phyloP scores from a whole-genome alignment of 1,140 invertebrate species.

The Diploscapter pachys region DNA sequence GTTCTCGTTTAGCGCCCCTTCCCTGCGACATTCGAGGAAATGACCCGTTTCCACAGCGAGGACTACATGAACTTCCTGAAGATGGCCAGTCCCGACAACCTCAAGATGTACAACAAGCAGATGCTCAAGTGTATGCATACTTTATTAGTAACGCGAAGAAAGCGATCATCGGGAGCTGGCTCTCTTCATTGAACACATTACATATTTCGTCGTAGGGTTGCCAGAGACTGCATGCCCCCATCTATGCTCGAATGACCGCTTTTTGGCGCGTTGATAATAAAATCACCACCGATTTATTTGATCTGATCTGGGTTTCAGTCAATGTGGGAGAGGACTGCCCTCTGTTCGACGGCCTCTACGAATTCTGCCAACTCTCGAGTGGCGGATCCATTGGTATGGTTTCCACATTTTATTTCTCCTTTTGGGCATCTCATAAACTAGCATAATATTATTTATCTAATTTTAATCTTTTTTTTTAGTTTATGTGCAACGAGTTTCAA shows the following conservation, averaged over 20 bases:
- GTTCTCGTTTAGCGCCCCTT: constrained; percentile 76
- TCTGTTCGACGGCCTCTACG: constrained; percentile 91
- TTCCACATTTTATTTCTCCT: background rate
- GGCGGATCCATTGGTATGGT: constrained; percentile 82
- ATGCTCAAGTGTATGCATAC: constrained; percentile 88
- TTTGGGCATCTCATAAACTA: background rate
- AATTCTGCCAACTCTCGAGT: constrained; percentile 94
- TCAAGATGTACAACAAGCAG: constrained; percentile 98
- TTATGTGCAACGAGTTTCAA: constrained; percentile 1
- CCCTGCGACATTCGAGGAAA: constrained; percentile 99
- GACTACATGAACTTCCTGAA: constrained; percentile 96
- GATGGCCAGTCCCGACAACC: constrained; percentile 95
- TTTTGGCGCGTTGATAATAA: background rate
- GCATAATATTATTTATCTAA: constrained; percentile 68
- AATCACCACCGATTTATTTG: background rate
- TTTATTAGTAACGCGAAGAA: background rate
- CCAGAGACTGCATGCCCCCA: background rate
- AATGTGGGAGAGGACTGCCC: constrained; percentile 98
- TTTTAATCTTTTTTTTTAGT: constrained; percentile 17
- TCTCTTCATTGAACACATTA: background rate
- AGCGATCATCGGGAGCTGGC: background rate
- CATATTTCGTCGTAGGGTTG: background rate
- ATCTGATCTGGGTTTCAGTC: constrained; percentile 64
- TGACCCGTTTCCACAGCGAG: constrained; percentile 99
- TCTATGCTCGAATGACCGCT: too few species aligned